A percentile compares a stretch with the other conserved stretches of the same genome.
Evolutionary conservation across 2,888 invertebrate species (phyloP).

Genomic region (Limnephilus lunatus): DNA sequence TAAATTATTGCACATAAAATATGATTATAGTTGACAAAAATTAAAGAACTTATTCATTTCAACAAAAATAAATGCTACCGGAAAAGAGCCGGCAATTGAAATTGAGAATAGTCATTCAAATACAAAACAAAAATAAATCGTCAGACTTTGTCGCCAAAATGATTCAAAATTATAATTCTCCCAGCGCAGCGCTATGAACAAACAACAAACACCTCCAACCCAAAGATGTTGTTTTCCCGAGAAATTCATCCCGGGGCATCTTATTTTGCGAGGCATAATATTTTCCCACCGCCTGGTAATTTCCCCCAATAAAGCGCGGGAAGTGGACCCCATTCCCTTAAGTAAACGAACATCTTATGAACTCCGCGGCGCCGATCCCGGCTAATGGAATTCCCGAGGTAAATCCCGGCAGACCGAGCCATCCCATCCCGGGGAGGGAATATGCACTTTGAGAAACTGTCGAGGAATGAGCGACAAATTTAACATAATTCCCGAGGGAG

Average conservation of each 20-base stretch:
- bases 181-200: not conserved
- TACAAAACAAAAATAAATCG: not conserved
- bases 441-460: not conserved
- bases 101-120: not conserved
- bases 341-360: conserved; percentile 56
- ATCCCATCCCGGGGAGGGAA: not conserved
- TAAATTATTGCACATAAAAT: too few species aligned
- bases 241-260: not conserved
- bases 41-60: too few species aligned
- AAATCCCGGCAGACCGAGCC: conserved; percentile 31
- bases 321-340: conserved; percentile 51
- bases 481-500: not conserved
- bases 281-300: conserved; percentile 32
- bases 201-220: not conserved
- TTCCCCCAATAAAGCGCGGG: conserved; percentile 40
- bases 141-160: not conserved
- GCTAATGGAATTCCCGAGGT: conserved; percentile 48
- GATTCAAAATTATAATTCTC: not conserved
- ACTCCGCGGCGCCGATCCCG: conserved; percentile 44
- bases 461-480: not conserved
- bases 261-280: conserved; percentile 25
- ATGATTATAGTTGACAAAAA: too few species aligned
- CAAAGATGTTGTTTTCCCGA: not conserved
- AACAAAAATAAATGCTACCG: too few species aligned
- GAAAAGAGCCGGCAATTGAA: not conserved